Percentiles rank a stretch among this genome's conserved stretches.
phyloP scores from a whole-genome alignment of 2,797 vertebrate species.

The Eutrigla gurnardus region DNA sequence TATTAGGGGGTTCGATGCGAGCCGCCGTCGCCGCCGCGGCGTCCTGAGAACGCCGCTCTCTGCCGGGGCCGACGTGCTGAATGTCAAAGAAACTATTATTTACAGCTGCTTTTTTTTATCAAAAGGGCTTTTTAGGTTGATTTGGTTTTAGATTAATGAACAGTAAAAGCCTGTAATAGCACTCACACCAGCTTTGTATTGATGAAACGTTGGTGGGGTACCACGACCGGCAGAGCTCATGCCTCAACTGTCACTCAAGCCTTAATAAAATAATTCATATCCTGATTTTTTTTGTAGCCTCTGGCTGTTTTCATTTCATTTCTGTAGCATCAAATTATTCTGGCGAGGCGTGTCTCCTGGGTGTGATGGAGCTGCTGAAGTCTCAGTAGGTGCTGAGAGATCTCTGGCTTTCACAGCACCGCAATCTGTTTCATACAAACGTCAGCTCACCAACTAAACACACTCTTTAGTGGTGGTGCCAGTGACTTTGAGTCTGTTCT shows the following conservation, averaged over 20 bases:
- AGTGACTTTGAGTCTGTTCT: constrained; percentile 16
- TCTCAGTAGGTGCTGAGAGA: constrained; percentile 29
- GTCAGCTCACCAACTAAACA: constrained; percentile 3
- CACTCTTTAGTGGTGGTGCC: constrained; percentile 14
- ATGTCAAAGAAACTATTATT: constrained; percentile 76
- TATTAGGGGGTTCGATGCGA: constrained; percentile 68
- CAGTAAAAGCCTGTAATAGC: constrained; percentile 70
- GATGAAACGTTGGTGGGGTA: constrained; percentile 54
- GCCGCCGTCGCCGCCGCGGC: constrained; percentile 23
- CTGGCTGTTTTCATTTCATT: constrained; percentile 47
- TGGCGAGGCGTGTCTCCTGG: constrained; percentile 39
- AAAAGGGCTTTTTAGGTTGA: constrained; percentile 53
- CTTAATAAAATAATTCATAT: constrained; percentile 64
- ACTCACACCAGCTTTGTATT: constrained; percentile 62
- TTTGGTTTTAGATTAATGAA: constrained; percentile 73
- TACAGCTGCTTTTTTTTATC: constrained; percentile 69
- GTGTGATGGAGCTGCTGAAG: constrained; percentile 43
- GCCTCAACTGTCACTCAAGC: constrained; percentile 71
- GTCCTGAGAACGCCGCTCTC: constrained; percentile 22
- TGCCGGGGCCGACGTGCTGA: constrained; percentile 52
- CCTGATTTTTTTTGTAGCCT: constrained; percentile 44
- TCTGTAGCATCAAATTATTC: constrained; percentile 40
- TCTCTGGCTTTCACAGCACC: constrained; percentile 42
- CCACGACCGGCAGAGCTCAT: constrained; percentile 53
- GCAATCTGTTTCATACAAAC: constrained; percentile 15